A percentile compares a stretch with the other conserved stretches of the same genome.
phyloP scores from a whole-genome alignment of 2,113 vertebrate genomes.

The Equus przewalskii region DNA sequence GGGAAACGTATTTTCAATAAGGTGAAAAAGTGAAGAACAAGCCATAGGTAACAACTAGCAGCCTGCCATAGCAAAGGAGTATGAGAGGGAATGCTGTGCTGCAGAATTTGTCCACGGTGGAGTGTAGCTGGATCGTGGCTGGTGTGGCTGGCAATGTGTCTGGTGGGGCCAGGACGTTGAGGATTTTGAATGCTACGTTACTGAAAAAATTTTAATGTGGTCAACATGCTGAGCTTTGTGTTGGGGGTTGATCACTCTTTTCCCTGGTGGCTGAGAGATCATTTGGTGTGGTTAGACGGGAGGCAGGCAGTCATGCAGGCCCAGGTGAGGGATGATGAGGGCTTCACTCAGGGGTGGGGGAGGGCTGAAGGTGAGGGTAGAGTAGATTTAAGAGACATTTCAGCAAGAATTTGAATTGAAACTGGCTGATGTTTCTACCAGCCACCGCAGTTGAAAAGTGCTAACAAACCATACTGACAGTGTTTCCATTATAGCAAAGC shows the following conservation, averaged over 20 bases:
- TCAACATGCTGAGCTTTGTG: not conserved
- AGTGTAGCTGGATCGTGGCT: not conserved
- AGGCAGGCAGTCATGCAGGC: not conserved
- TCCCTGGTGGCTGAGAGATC: not conserved
- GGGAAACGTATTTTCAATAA: not conserved
- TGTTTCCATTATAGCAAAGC: not conserved
- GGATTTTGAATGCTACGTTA: not conserved
- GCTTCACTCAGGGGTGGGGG: not conserved
- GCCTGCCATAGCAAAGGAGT: not conserved
- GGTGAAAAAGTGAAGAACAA: not conserved
- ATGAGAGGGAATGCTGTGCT: not conserved
- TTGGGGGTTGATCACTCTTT: not conserved
- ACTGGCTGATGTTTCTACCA: not conserved
- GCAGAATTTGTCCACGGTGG: accelerated
- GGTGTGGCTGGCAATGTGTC: not conserved
- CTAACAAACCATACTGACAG: not conserved
- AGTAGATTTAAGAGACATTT: not conserved
- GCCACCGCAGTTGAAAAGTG: not conserved
- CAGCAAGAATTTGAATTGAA: not conserved
- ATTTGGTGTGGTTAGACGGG: not conserved
- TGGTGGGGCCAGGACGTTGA: not conserved
- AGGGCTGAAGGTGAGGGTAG: not conserved
- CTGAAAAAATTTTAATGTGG: not conserved
- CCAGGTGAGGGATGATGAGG: not conserved
- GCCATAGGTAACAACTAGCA: not conserved